These are phyloP conservation scores for Pyrrhosoma nymphula DNA, from an alignment of 2,888 invertebrate genomes.

Conservation along the genomic window DNA sequence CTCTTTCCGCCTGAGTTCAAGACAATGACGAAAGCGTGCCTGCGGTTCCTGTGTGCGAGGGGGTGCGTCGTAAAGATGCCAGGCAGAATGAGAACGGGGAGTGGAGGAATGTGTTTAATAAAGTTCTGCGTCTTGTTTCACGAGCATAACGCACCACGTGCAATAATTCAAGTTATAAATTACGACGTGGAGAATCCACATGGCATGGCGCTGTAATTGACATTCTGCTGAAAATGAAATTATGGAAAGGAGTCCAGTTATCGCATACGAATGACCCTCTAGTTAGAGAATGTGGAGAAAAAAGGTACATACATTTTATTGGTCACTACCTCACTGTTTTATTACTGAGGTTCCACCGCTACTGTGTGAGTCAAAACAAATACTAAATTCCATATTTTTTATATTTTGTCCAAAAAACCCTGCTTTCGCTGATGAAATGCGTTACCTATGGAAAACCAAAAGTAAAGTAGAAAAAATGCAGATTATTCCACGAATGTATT, in stretches of 20 bases:
- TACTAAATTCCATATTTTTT: too few species aligned
- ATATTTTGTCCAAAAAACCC: too few species aligned
- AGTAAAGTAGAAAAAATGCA: too few species aligned
- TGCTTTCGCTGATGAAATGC: too few species aligned
- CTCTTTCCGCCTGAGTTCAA: neutral
- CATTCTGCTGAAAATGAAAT: neutral
- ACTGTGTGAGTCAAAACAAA: too few species aligned
- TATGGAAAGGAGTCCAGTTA: neutral
- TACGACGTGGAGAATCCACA: neutral
- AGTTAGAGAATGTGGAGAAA: too few species aligned
- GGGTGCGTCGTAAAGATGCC: neutral
- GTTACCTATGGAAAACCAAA: too few species aligned
- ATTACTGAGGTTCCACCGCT: too few species aligned
- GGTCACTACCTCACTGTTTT: too few species aligned
- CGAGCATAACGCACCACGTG: neutral
- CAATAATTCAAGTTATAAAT: neutral
- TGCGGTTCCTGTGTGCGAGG: neutral
- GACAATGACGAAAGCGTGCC: neutral
- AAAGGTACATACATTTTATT: too few species aligned
- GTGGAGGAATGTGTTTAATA: conserved; percentile 7
- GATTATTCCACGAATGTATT: too few species aligned
- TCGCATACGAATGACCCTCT: neutral
- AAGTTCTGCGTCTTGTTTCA: neutral
- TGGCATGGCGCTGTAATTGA: neutral
- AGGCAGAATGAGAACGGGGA: neutral